Conservation (phyloP, 2,113 vertebrate species). For the Toxostoma redivivum region DNA sequence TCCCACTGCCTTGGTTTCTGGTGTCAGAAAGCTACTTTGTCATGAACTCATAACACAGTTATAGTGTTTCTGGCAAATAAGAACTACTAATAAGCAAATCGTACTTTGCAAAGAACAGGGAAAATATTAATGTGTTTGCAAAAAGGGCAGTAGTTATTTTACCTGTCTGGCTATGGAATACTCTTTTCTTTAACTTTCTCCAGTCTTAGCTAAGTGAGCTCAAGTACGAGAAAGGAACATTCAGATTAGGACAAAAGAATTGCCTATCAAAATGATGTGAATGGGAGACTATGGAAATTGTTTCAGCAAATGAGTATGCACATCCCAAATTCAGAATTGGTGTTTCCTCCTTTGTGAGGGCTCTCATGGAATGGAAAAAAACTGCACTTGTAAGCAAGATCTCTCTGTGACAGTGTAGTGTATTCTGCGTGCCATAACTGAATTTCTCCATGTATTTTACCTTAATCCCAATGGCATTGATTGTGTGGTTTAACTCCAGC, state of each 20-base stretch:
- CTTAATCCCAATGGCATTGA: neutral
- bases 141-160: neutral
- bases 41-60: neutral
- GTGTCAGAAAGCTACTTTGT: neutral
- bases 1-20: neutral
- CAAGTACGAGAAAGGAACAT: neutral
- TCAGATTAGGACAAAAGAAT: neutral
- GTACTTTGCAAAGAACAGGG: neutral
- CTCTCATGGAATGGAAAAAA: neutral
- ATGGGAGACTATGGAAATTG: neutral
- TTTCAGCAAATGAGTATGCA: rapidly evolving
- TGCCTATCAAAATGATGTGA: neutral
- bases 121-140: neutral
- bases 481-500: neutral
- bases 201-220: neutral
- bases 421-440: neutral
- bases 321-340: neutral
- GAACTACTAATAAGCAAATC: neutral
- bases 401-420: neutral
- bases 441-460: neutral
- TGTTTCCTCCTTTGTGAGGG: rapidly evolving
- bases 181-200: neutral
- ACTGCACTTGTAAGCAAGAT: neutral
- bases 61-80: neutral
- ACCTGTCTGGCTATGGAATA: neutral